A percentile compares a stretch with the other conserved stretches of the same genome.
Conservation (phyloP, 2,888 invertebrate genomes). For the Quadriops clusia region DNA sequence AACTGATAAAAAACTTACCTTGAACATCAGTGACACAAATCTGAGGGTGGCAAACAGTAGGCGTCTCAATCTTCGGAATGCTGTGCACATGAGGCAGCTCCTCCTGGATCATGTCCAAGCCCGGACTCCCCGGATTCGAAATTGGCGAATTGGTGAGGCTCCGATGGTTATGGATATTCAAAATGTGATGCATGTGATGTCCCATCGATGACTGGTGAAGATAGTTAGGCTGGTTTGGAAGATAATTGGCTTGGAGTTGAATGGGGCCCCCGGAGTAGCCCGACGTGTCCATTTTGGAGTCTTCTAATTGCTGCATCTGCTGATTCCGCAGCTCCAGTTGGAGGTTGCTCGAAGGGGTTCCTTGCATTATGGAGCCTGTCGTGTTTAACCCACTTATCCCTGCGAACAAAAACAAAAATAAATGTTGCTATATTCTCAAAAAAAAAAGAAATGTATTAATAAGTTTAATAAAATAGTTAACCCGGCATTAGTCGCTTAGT, state of each 20-base stretch:
- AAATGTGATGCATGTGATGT: constrained; percentile 32
- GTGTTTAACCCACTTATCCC: constrained; percentile 68
- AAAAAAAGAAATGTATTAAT: no score
- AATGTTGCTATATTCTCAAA: no score
- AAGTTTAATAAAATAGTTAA: no score
- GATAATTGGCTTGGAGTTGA: constrained; percentile 14
- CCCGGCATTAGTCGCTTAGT: no score
- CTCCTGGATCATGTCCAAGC: constrained; percentile 68
- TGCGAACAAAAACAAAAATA: constrained; percentile 30
- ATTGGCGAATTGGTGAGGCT: constrained; percentile 51
- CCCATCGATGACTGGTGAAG: constrained; percentile 21
- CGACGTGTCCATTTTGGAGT: constrained; percentile 40
- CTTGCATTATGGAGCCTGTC: constrained; percentile 60
- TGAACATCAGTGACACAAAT: constrained; percentile 87
- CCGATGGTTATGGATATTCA: constrained; percentile 40
- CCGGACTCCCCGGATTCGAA: constrained; percentile 52
- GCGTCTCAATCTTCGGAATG: constrained; percentile 32
- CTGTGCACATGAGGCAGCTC: constrained; percentile 47
- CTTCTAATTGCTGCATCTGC: constrained; percentile 21
- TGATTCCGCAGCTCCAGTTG: constrained; percentile 30
- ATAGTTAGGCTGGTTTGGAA: constrained; percentile 19
- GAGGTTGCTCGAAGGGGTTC: constrained; percentile 46
- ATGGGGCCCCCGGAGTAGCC: constrained; percentile 12
- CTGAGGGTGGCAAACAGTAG: constrained; percentile 52
- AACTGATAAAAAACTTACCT: constrained; percentile 41